A percentile compares a stretch with the other conserved stretches of the same genome.
Conservation (phyloP, 1,140 invertebrate species). For the Solen grandis region DNA sequence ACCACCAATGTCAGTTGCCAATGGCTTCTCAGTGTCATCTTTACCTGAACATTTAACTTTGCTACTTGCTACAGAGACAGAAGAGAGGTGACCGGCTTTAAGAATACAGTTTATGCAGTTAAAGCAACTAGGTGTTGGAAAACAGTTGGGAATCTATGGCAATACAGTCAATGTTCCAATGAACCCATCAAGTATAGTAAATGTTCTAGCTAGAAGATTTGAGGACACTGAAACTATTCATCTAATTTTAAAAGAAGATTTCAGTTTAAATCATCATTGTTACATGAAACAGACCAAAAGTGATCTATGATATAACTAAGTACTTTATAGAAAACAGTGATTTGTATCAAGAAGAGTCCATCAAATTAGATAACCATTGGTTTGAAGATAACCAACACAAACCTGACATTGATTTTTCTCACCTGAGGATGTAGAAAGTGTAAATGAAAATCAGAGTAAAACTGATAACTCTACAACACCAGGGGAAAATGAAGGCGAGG, state of each 20-base stretch:
- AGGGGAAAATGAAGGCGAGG: neutral
- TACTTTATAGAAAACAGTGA: constrained; percentile 55
- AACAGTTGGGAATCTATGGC: constrained; percentile 47
- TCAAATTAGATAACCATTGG: constrained; percentile 41
- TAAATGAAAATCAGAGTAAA: constrained; percentile 1
- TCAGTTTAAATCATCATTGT: constrained; percentile 13
- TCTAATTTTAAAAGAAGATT: constrained; percentile 35
- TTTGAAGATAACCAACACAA: constrained; percentile 1
- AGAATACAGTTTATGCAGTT: constrained; percentile 55
- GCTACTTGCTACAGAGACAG: constrained; percentile 37
- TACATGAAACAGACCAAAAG: constrained; percentile 56
- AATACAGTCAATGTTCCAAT: constrained; percentile 57
- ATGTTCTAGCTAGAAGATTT: constrained; percentile 31
- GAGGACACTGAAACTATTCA: constrained; percentile 52
- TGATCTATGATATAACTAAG: constrained; percentile 53
- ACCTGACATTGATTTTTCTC: constrained; percentile 5
- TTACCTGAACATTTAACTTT: neutral
- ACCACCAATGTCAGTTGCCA: constrained; percentile 30
- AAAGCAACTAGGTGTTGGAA: constrained; percentile 49
- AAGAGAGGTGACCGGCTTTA: constrained; percentile 28
- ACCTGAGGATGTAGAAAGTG: neutral
- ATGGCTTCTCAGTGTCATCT: constrained; percentile 8
- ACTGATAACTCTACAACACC: neutral
- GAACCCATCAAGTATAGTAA: constrained; percentile 30
- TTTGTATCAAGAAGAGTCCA: constrained; percentile 49